phyloP scores from a whole-genome alignment of 1,140 invertebrate species.

The Formica selysi region DNA sequence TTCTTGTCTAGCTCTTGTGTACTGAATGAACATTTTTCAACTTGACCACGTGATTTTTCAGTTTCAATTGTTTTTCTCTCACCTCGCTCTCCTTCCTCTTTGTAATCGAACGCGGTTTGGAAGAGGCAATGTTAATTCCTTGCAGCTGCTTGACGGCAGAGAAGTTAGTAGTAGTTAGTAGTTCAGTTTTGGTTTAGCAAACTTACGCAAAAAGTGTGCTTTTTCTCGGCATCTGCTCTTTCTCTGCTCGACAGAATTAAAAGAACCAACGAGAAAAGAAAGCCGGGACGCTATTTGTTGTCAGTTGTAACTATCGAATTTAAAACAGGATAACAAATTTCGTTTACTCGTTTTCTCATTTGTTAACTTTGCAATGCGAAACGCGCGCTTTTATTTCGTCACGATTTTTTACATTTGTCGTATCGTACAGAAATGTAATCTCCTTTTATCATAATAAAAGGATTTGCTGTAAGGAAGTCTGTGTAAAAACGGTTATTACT shows the following conservation, averaged over 20 bases:
- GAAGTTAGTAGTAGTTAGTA: slow-evolving; percentile 60
- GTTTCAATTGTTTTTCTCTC: slow-evolving; percentile 62
- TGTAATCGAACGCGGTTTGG: slow-evolving; percentile 31
- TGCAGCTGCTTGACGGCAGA: slow-evolving; percentile 37
- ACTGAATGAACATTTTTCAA: slow-evolving; percentile 56
- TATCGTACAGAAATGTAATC: not conserved
- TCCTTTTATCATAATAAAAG: slow-evolving; percentile 8
- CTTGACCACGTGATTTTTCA: slow-evolving; percentile 52
- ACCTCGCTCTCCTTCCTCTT: not conserved
- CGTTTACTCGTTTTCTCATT: slow-evolving; percentile 32
- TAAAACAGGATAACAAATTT: slow-evolving; percentile 12
- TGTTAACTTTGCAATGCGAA: slow-evolving; percentile 9
- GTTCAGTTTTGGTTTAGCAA: slow-evolving; percentile 59
- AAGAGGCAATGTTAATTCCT: slow-evolving; percentile 61
- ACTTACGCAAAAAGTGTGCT: slow-evolving; percentile 47
- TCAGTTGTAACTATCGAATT: slow-evolving; percentile 39
- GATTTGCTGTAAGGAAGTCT: slow-evolving; percentile 18
- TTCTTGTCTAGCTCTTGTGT: slow-evolving; percentile 19
- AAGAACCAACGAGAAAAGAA: slow-evolving; percentile 10
- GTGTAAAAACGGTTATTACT: slow-evolving; percentile 21
- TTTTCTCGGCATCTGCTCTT: slow-evolving; percentile 21
- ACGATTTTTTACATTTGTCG: slow-evolving; percentile 1
- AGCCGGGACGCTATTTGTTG: slow-evolving; percentile 40
- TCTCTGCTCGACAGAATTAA: slow-evolving; percentile 25
- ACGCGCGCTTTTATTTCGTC: not conserved